These are phyloP conservation scores for Bos taurus DNA, from an alignment of 2,113 vertebrate species.

Conservation along the genomic window ARS-UCD2.0 NC_037356.1:33930001-33930500, in stretches of 20 bases:
- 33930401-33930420: background rate
- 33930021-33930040: too few species aligned
- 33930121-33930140: background rate
- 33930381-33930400: background rate
- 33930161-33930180: background rate
- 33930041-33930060: background rate
- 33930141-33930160: background rate
- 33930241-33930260: background rate
- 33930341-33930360: background rate
- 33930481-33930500: background rate
- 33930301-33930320: background rate
- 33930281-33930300: background rate
- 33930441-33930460: background rate
- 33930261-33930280: background rate
- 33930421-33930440: background rate
- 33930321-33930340: background rate
- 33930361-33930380: background rate
- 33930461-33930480: background rate
- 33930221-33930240: background rate
- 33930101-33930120: background rate
- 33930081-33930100: background rate
- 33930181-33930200: background rate
- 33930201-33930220: background rate
- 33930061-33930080: background rate
- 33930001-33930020: background rate